Percentiles rank a stretch among this genome's conserved stretches.
These are phyloP conservation scores for Oophaga pumilio DNA, from an alignment of 2,113 vertebrate species.

Conservation along the genomic window DNA sequence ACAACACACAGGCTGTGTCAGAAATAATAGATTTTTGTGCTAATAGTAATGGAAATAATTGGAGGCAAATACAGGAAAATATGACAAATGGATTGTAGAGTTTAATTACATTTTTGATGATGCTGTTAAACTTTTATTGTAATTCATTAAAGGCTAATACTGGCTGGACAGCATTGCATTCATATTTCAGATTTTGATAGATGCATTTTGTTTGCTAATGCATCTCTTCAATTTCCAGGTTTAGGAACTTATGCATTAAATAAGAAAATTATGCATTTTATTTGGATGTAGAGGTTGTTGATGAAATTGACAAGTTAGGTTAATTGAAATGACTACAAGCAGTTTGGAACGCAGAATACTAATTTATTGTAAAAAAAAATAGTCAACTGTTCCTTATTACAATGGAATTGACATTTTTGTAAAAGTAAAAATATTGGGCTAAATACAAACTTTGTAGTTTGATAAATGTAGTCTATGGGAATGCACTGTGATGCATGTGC, in stretches of 20 bases:
- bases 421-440: neutral
- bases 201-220: neutral
- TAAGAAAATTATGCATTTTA: neutral
- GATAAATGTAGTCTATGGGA: neutral
- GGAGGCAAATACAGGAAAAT: constrained; percentile 22
- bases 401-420: neutral
- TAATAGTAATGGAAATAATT: constrained; percentile 30
- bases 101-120: constrained; percentile 12
- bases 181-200: neutral
- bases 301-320: constrained; percentile 4
- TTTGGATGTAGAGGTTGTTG: neutral
- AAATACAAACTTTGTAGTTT: neutral
- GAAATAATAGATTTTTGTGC: constrained; percentile 9
- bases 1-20: constrained; percentile 5
- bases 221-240: neutral
- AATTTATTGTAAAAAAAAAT: neutral
- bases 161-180: neutral
- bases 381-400: neutral
- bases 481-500: neutral
- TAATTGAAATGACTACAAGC: neutral
- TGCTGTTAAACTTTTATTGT: constrained; percentile 13
- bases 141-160: neutral
- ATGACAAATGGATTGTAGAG: constrained; percentile 22
- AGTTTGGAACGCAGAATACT: neutral
- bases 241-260: neutral